Evolutionary conservation across 2,888 invertebrate genomes (phyloP), one percentile per base, ranked within the genome.

Genomic region (Nemurella pictetii): DNA sequence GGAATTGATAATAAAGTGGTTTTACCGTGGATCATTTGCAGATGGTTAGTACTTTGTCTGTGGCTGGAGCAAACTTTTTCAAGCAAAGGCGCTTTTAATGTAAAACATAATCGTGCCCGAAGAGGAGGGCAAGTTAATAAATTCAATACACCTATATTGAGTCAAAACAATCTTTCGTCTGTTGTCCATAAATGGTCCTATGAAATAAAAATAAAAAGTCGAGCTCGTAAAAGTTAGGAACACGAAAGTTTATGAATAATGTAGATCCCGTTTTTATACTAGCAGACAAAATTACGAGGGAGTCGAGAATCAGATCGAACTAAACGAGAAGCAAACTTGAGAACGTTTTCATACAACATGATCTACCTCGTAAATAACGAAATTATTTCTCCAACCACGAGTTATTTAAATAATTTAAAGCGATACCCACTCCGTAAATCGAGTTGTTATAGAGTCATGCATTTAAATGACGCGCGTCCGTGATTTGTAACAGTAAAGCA

Each of bases 81-180:
- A n/a, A n/a, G n/a, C n/a, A n/a, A n/a, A n/a, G n/a, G 55, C 20
- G 55, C 55, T 55, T 55, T 55, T 55, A 55, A 55, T 55, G 55
- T 55, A 55, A 55, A 55, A 55, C 55, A 55, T 55, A 55, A 55
- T 55, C 55, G 55, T 55, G 55, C 20, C 55, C 20, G 55, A 55
- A 55, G 55, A 55, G 9, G 55, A 55, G 55, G 20, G 55, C 55
- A 20, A 55, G 55, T 55, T 55, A 55, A 55, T 55, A 55, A 55
- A 55, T 55, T 55, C 55, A 55, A 55, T 55, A 55, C 20, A 55
- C 55, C 55, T 55, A 35, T 35, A 80, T 80, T 80, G 80, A 80
- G 80, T 80, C 80, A 80, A 80, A 80, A 80, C 80, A 80, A 80
- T 80, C 80, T 80, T 35, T 80, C 80, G 35, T 32, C 80, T 25